phyloP scores from a whole-genome alignment of 2,113 vertebrate species.

The Pluvianellus socialis region DNA sequence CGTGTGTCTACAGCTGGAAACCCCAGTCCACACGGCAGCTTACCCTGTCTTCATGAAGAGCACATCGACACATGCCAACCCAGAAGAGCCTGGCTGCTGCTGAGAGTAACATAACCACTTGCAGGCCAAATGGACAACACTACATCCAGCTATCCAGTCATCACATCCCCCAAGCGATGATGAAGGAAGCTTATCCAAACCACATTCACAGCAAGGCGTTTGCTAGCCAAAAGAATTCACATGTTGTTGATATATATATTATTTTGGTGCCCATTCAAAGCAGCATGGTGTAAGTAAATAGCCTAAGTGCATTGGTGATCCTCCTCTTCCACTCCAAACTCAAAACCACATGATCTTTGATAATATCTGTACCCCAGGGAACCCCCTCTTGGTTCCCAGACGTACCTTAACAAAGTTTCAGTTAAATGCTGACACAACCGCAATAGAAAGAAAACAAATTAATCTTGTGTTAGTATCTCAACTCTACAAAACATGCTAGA shows the following conservation, averaged over 20 bases:
- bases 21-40: accelerated
- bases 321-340: not conserved
- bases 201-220: not conserved
- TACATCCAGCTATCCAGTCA: not conserved
- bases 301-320: not conserved
- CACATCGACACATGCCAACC: no score
- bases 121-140: not conserved
- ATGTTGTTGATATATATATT: accelerated
- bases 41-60: not conserved
- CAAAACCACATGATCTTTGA: not conserved
- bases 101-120: not conserved
- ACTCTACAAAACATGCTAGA: not conserved
- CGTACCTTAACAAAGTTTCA: not conserved
- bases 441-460: not conserved
- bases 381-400: not conserved
- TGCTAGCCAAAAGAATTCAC: not conserved
- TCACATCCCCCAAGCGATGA: not conserved
- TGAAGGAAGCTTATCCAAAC: not conserved
- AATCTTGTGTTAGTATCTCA: not conserved
- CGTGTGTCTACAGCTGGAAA: not conserved
- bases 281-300: accelerated
- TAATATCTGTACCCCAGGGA: not conserved
- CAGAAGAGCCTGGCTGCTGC: not conserved
- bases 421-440: not conserved
- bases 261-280: not conserved